Conservation (phyloP, 2,797 vertebrate species). For the Enteromius anoplus region DNA sequence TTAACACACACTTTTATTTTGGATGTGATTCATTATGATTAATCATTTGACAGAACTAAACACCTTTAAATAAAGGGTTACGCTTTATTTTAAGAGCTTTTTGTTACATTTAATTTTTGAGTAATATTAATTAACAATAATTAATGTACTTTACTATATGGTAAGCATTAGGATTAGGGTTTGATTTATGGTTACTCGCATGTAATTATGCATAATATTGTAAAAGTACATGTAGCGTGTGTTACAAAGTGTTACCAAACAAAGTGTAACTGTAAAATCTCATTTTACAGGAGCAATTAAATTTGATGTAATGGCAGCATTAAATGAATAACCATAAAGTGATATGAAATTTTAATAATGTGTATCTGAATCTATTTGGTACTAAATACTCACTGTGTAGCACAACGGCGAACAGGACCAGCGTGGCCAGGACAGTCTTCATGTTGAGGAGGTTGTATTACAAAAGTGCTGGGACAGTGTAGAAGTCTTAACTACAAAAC, state of each 20-base stretch:
- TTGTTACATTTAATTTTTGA: background rate
- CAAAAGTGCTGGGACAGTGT: slow-evolving; percentile 11
- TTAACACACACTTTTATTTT: no score
- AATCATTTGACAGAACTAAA: no score
- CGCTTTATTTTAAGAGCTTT: background rate
- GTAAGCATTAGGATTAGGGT: background rate
- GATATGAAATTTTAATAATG: background rate
- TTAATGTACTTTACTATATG: background rate
- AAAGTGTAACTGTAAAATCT: background rate
- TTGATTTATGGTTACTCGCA: background rate
- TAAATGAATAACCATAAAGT: background rate
- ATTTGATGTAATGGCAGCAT: background rate
- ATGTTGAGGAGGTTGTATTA: slow-evolving; percentile 62
- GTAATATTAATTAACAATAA: background rate
- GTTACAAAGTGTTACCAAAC: background rate
- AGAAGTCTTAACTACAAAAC: slow-evolving; percentile 21
- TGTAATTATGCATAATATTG: background rate
- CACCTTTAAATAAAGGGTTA: background rate
- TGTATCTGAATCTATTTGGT: background rate
- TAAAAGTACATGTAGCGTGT: background rate
- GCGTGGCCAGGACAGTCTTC: slow-evolving; percentile 71
- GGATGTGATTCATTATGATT: no score
- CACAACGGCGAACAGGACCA: slow-evolving; percentile 71
- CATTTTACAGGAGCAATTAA: background rate
- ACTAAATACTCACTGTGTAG: slow-evolving; percentile 74